Evolutionary conservation across 2,888 invertebrate genomes (phyloP), one percentile per base, ranked within the genome.

Genomic region (Phortica magna): DNA sequence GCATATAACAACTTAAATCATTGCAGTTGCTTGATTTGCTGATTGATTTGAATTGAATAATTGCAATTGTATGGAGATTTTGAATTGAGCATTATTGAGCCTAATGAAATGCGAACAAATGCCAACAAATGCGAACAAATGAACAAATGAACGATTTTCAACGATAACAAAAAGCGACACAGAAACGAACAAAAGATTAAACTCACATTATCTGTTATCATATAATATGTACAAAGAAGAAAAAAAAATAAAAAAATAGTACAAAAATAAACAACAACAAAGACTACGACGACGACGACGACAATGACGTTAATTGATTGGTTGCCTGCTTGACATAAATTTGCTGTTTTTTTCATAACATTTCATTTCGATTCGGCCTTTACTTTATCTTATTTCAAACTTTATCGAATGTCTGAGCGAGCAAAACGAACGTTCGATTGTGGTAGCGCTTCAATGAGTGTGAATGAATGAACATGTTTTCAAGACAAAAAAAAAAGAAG

Each of bases 11-110:
- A 82, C 83, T 83, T 83, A 85, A 88, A 88, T 85, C 85, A 81
- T 83, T 84, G 85, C 89, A 87, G 80, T 76, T 76, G 64, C 78
- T 76, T 79, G 61, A 76, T 81, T 82, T 84, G 79, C 79, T 88
- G 88, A 90, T 90, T 90, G 89, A 87, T 88, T 88, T 88, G 85
- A 90, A 90, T 90, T 90, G 87, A 87, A 89, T 88, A 89, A 88
- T 89, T 90, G 89, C 87, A 88, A 84, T 87, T 85, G 87, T 76
- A 72, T 77, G 64, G 77, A 78, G 53, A 71, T 55, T 71, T 31
- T 53, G 70, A 71, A 71, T 71, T 71, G 31, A 71, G 70, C 70
- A 17, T 71, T 55, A 55, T 71, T 71, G 70, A 71, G 70, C 19
- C 70, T 71, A 71, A 71, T 55, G 53, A 67, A 67, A 64, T 64